Base-by-base conservation (phyloP, 2,113 vertebrate genomes). In the Aythya baeri region DNA sequence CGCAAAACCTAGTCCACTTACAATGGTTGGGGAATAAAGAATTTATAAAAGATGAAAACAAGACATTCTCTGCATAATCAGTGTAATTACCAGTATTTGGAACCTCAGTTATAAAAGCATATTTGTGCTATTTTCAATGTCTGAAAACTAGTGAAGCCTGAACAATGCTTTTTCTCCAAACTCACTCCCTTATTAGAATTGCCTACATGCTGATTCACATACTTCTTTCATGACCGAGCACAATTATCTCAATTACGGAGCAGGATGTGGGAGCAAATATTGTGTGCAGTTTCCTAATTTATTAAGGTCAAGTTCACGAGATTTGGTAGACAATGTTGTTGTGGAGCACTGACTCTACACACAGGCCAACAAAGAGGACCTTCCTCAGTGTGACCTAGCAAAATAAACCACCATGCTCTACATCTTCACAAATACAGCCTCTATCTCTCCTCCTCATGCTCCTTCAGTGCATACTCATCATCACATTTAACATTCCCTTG, bases 21-120 rank as follows among this genome's bases (percentile, higher is more conserved):
- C 17, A 91, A 22, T 7, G 3, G 23, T 8, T 50, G 89, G 34
- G 49, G 41, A 55, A 88, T 61, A 86, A 76, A 68, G 16, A 70
- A 72, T 81, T 83, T 77, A 78, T 41, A 75, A 83, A 82, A 93
- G 57, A 84, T 58, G 76, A 82, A 91, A 93, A 90, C 54, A 86
- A 93, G 88, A 75, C 46, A 55, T 81, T 22, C 73, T 66, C 34
- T 55, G 43, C 29, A 66, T 61, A 92, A 93, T 86, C 83, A 96
- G 43, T 76, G 55, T 59, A 94, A 94, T 68, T 89, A 70, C 9
- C 34, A 55, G 29, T 32, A 52, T 78, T 78, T 91, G 90, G 61
- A 85, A 55, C 66, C 17, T 88, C 43, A 29, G 36, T n/a, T 66
- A 71, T 63, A 66, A 91, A 93, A 92, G 38, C 26, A 50, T 61